Base-by-base conservation (phyloP, 2,888 invertebrate genomes). In the Drosophila bunnanda region DNA sequence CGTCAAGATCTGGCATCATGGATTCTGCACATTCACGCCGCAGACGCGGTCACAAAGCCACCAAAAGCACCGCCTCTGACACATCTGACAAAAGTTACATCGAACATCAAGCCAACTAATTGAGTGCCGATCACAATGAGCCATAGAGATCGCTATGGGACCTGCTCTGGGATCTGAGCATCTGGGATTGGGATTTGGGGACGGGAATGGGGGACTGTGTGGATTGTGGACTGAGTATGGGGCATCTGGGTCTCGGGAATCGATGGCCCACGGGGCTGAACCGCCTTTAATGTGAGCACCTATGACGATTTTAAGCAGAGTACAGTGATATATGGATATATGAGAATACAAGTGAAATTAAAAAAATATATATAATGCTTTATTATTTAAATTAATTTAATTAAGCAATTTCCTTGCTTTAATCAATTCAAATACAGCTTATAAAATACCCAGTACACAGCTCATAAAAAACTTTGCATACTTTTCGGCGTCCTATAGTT, bases 61-160 rank as follows among this genome's bases (percentile, higher is more conserved):
- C 82, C 76, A 85, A 87, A 82, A 80, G 79, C 77, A 79, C 85
- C 85, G 84, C 80, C 84, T 72, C 84, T 87, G 84, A 84, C 84
- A 84, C 78, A 76, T 72, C 65, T 86, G 86, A 84, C 83, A 84
- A 84, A 86, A 84, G 81, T 84, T 81, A 84, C 83, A 84, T 84
- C 85, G 78, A 85, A 80, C 86, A 84, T 86, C 85, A 79, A 80
- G 76, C 80, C 88, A 86, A 86, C 86, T 87, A 87, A 89, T 87
- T 87, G 86, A 85, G 83, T 88, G 87, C 78, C 87, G 73, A 73
- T 71, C 77, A 88, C 83, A 86, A 83, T 88, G 89, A 75, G 86
- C 80, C 83, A 76, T 76, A 72, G 72, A 75, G 64, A 76, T 66
- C 71, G 43, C 50, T 50, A 38, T 43, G 34, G 55, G 54, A 75